Conservation (phyloP, 2,797 vertebrate genomes). For the Babyrousa celebensis region DNA sequence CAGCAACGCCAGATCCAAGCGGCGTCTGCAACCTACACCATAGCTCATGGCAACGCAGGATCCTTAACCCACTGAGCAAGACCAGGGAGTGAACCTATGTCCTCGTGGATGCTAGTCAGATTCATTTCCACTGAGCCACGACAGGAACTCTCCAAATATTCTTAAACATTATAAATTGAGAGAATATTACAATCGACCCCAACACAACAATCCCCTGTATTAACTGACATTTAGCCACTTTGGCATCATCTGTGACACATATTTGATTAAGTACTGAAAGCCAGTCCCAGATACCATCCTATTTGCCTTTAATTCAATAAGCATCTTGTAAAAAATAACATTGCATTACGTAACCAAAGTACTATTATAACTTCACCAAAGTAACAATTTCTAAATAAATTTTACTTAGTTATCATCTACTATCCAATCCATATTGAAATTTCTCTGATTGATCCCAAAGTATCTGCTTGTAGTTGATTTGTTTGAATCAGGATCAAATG, state of each 20-base stretch:
- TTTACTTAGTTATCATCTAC: background rate
- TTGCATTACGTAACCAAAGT: conserved; percentile 1
- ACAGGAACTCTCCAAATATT: background rate
- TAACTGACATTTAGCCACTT: background rate
- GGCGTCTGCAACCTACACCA: too few species aligned
- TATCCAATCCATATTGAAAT: background rate
- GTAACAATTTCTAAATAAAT: background rate
- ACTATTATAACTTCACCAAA: background rate
- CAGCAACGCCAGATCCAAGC: too few species aligned
- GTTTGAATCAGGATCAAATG: background rate
- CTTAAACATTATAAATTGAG: conserved; percentile 47
- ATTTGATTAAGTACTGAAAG: conserved; percentile 13
- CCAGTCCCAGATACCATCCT: background rate
- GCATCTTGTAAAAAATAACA: background rate
- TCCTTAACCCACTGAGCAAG: too few species aligned
- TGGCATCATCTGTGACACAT: background rate
- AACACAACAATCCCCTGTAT: background rate
- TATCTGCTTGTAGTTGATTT: background rate
- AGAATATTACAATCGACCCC: background rate
- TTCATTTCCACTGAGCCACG: too few species aligned
- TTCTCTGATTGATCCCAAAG: background rate
- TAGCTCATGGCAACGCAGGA: too few species aligned
- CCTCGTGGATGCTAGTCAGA: too few species aligned
- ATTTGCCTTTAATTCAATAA: background rate
- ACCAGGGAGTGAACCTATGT: too few species aligned